Evolutionary conservation across 2,113 vertebrate genomes (phyloP), one percentile per base, ranked within the genome.

Genomic region (Lagopus leucura): DNA sequence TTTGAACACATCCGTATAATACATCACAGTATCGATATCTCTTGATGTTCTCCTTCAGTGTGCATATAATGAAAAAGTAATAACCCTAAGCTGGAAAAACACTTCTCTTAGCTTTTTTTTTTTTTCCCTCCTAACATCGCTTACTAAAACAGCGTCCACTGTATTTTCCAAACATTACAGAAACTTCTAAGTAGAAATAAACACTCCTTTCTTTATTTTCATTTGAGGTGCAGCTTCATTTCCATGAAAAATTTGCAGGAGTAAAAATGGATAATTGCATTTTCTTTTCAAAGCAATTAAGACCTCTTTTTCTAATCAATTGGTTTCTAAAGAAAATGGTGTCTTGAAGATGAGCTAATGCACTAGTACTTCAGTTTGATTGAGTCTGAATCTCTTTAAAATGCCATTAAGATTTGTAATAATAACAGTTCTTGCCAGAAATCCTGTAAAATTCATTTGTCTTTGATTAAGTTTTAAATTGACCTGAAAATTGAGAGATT

Each of bases 391-490:
- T 80, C 61, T 92, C 93, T 89, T 96, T 90, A 78, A 89, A 93
- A 89, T 89, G 72, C 61, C 89, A 89, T 91, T 90, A 92, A 92
- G 74, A 87, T 89, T 74, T 95, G 85, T 93, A 95, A 90, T 94
- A 93, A 92, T 94, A 96, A 95, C 55, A 81, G 54, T 84, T 82
- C 74, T 91, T 95, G 85, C 82, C 89, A 97, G 86, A 95, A 93
- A 93, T 89, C 24, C 47, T 88, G 57, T 84, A 78, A 75, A 94
- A 93, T 70, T 95, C 27, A 90, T 97, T 96, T 95, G 38, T 89
- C 85, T 90, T 93, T 96, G 82, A 96, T 96, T 96, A 95, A 93
- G 77, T 67, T 95, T 95, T 86, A 96, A 95, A 95, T 89, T 88
- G 92, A 95, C 71, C 93, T 95, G 91, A 94, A 96, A 97, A 94